A percentile compares a stretch with the other conserved stretches of the same genome.
Conservation (phyloP, 2,797 vertebrate genomes). For the Pseudochromis fuscus region DNA sequence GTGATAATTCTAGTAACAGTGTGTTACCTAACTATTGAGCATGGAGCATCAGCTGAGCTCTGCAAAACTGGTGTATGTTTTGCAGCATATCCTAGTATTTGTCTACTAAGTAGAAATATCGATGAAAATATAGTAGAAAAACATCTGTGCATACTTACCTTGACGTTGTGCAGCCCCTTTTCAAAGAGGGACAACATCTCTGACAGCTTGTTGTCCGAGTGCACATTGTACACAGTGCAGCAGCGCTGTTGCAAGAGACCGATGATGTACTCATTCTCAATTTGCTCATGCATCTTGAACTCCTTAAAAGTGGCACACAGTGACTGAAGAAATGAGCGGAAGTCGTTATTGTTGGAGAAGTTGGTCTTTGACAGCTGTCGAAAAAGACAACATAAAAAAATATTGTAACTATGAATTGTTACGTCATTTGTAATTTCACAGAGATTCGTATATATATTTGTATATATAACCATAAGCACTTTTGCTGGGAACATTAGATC, state of each 20-base stretch:
- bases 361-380: slow-evolving; percentile 97
- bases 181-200: slow-evolving; percentile 98
- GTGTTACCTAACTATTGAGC: slow-evolving; percentile 9
- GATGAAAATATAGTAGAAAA: background rate
- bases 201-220: slow-evolving; percentile 97
- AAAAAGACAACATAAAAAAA: slow-evolving; percentile 1
- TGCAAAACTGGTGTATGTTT: background rate
- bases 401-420: background rate
- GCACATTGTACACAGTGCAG: slow-evolving; percentile 94
- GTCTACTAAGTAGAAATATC: background rate
- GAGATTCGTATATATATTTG: too few species aligned
- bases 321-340: slow-evolving; percentile 95
- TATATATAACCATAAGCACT: background rate
- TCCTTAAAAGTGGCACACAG: slow-evolving; percentile 98
- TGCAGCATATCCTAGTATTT: background rate
- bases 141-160: slow-evolving; percentile 82
- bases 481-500: background rate
- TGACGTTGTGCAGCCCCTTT: slow-evolving; percentile 94
- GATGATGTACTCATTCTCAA: slow-evolving; percentile 98
- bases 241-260: slow-evolving; percentile 95
- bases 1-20: slow-evolving; percentile 48
- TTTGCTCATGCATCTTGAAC: slow-evolving; percentile 99
- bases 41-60: slow-evolving; percentile 21
- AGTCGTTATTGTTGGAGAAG: slow-evolving; percentile 99
- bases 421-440: rapidly evolving